Evolutionary conservation across 35 echinoderm and acorn worm species (phyloP).

Genomic region (Apostichopus parvimensis): DNA sequence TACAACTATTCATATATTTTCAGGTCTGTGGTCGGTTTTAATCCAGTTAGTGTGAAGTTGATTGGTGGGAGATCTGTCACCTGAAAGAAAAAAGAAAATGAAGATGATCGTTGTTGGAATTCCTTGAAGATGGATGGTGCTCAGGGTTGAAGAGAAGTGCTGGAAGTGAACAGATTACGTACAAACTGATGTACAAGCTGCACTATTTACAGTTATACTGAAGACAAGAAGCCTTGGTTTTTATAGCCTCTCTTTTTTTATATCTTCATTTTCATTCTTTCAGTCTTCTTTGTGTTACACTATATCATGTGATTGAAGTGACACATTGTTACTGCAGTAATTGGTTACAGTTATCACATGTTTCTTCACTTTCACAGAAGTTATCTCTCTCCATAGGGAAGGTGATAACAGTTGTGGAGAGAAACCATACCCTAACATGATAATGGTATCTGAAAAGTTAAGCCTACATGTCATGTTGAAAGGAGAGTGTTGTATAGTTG

Average conservation of each 20-base stretch:
- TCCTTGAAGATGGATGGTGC: not conserved
- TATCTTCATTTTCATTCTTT: too few relatives aligned
- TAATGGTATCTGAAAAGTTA: not conserved
- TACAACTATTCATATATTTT: not conserved
- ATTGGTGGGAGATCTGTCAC: slow-evolving; percentile 3
- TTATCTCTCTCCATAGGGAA: too few relatives aligned
- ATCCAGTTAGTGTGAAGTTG: slow-evolving; percentile 6
- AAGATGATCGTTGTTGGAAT: not conserved
- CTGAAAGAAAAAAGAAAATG: not conserved
- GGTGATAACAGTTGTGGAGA: too few relatives aligned
- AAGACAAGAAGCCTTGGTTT: too few relatives aligned
- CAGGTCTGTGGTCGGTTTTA: not conserved
- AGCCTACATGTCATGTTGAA: not conserved
- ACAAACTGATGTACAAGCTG: too few relatives aligned
- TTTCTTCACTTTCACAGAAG: too few relatives aligned
- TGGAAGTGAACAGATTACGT: not conserved
- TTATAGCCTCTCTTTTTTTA: too few relatives aligned
- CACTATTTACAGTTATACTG: too few relatives aligned
- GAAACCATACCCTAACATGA: not conserved
- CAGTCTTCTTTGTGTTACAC: too few relatives aligned
- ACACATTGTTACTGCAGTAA: too few relatives aligned
- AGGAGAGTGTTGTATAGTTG: not conserved
- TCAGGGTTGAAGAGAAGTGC: not conserved
- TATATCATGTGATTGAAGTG: too few relatives aligned
- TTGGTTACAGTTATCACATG: too few relatives aligned